These are phyloP conservation scores for Ophion costatus DNA, from an alignment of 2,888 invertebrate species.

Conservation along the genomic window DNA sequence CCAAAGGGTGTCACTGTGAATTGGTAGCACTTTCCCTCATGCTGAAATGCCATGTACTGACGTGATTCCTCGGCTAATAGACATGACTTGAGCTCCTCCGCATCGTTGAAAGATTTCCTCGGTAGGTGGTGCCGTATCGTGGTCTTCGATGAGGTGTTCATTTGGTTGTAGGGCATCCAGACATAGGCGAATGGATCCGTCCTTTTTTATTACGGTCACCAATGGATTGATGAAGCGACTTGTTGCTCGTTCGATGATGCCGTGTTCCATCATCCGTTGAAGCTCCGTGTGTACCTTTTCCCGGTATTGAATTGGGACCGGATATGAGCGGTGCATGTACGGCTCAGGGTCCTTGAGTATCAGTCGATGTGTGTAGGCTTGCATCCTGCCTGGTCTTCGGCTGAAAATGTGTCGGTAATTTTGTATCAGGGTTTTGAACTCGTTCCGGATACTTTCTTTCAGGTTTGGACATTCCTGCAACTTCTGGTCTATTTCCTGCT, in stretches of 20 bases:
- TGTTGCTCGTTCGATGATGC: not conserved
- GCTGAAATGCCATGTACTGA: slow-evolving; percentile 1
- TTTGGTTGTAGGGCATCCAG: slow-evolving; percentile 18
- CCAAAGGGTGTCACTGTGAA: slow-evolving; percentile 18
- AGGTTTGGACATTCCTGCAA: not conserved
- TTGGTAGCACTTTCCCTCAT: not conserved
- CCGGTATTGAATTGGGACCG: slow-evolving; percentile 7
- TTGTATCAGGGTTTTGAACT: not conserved
- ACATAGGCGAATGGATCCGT: not conserved
- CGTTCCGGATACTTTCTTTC: not conserved
- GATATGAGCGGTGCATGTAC: slow-evolving; percentile 18
- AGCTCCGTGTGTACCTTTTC: not conserved
- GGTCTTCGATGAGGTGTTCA: not conserved
- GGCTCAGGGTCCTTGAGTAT: not conserved
- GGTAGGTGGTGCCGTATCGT: not conserved
- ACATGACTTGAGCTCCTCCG: not conserved
- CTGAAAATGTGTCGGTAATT: not conserved
- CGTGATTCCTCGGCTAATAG: not conserved
- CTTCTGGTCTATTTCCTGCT: not conserved
- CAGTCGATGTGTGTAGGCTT: not conserved
- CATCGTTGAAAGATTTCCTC: slow-evolving; percentile 14
- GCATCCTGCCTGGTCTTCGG: not conserved
- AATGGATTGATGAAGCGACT: slow-evolving; percentile 4
- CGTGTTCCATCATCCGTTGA: not conserved
- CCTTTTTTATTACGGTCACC: slow-evolving; percentile 6